Base-by-base conservation (phyloP, 2,113 vertebrate genomes). In the Halichoeres trimaculatus region DNA sequence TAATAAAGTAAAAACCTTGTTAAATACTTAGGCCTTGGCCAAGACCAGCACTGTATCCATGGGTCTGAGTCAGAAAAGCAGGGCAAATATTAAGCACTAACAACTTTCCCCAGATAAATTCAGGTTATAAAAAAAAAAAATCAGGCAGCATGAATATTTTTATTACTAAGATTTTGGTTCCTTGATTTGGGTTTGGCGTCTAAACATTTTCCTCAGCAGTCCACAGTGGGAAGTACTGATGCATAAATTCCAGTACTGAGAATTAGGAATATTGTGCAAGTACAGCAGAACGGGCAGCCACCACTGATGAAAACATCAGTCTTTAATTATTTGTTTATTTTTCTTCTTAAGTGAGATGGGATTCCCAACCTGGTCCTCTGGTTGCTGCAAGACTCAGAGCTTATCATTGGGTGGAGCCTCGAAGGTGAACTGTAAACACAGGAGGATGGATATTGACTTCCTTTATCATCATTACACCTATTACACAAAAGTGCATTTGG, bases 131-230 rank as follows among this genome's bases (percentile, higher is more conserved):
- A 64, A 68, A 65, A 52, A 64, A 68, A 81, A 75, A 63, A 54
- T 45, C 53, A 80, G 81, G 48, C 68, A 60, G 41, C 63, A 45
- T 57, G 35, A 38, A 74, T 22, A 24, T 75, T 85, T 73, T 86
- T 53, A 78, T 54, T 64, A 70, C 69, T 60, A 41, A 73, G 51
- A 80, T 78, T 77, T 69, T 45, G 56, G 50, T 40, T 82, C 59
- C 38, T 3, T 69, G 81, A 66, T 86, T 68, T 69, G 35, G 35
- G 51, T 59, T 67, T 86, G 82, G 82, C 84, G 66, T 70, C 30
- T 62, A 19, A 23, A 63, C 56, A 71, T 86, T 84, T 90, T 89
- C 83, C 74, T n/a, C 30, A 70, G 78, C 76, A 79, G 76, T 85
- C 36, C 66, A 26, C 77, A 55, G 17, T 22, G 67, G 81, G 66